Evolutionary conservation across 2,888 invertebrate species (phyloP).

Genomic region (Lithophane semibrunnea): DNA sequence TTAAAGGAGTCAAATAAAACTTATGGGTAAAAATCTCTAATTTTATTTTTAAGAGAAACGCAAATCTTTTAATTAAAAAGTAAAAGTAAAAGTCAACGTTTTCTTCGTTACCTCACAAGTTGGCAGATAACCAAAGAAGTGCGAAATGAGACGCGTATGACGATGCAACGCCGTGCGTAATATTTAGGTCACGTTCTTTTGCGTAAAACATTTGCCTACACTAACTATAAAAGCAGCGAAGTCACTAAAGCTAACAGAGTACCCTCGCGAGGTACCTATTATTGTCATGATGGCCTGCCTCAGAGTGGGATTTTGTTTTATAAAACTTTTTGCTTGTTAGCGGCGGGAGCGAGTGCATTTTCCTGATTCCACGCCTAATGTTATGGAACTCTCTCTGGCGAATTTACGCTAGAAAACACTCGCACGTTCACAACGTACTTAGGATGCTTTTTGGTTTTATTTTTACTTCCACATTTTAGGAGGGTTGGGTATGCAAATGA

Average conservation of each 20-base stretch:
- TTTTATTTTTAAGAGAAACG: background rate
- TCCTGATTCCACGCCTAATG: constrained; percentile 70
- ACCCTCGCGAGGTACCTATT: constrained; percentile 46
- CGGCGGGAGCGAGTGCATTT: constrained; percentile 65
- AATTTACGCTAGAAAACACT: constrained; percentile 61
- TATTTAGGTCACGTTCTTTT: constrained; percentile 53
- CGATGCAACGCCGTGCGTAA: constrained; percentile 32
- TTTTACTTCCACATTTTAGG: constrained; percentile 36
- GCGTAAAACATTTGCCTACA: constrained; percentile 51
- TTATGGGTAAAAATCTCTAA: background rate
- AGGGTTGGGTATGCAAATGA: constrained; percentile 44
- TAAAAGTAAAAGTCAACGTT: background rate
- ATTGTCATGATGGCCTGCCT: constrained; percentile 44
- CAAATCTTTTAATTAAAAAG: constrained; percentile 9
- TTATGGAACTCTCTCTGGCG: constrained; percentile 65
- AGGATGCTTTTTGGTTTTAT: constrained; percentile 43
- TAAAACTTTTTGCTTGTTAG: constrained; percentile 69
- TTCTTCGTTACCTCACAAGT: constrained; percentile 19
- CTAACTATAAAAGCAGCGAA: constrained; percentile 42
- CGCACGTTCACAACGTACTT: constrained; percentile 34
- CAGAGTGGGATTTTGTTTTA: constrained; percentile 58
- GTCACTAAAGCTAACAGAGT: constrained; percentile 43
- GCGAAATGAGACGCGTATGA: constrained; percentile 41
- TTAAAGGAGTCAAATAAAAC: background rate
- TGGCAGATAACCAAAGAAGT: constrained; percentile 48